These are phyloP conservation scores for Amphiprion clarkii DNA, from an alignment of 2,797 vertebrate genomes.

Conservation along the genomic window DNA sequence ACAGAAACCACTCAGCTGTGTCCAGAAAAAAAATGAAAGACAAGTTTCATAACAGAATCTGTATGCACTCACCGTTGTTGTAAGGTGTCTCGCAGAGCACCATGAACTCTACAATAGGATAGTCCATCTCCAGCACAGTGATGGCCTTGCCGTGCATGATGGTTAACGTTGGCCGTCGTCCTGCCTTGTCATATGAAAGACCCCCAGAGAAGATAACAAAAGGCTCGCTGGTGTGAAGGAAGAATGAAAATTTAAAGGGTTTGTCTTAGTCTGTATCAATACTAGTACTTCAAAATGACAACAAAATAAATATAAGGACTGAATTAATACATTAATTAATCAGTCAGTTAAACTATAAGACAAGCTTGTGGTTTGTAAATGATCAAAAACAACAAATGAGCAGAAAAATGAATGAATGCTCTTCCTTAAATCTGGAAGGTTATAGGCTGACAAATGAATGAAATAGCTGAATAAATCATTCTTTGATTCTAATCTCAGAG, in stretches of 20 bases:
- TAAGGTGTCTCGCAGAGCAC: slow-evolving; percentile 97
- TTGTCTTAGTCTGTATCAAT: background rate
- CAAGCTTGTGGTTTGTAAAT: background rate
- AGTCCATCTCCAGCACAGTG: slow-evolving; percentile 98
- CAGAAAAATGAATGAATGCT: background rate
- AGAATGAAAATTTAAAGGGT: slow-evolving; percentile 32
- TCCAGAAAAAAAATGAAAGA: background rate
- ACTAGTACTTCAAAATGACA: background rate
- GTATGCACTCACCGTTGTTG: slow-evolving; percentile 90
- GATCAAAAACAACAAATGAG: background rate
- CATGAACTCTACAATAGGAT: slow-evolving; percentile 98
- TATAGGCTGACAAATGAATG: background rate
- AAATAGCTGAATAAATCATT: background rate
- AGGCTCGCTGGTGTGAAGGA: slow-evolving; percentile 87
- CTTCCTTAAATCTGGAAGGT: background rate
- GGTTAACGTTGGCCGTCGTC: slow-evolving; percentile 95
- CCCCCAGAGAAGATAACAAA: slow-evolving; percentile 98
- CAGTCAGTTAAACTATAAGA: background rate
- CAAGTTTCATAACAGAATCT: background rate
- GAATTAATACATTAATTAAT: background rate
- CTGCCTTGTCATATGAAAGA: slow-evolving; percentile 95
- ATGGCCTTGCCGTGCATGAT: slow-evolving; percentile 99
- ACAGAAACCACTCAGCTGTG: slow-evolving; percentile 9
- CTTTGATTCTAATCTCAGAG: background rate
- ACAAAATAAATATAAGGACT: background rate